phyloP scores from a whole-genome alignment of 2,797 vertebrate genomes.

The Chaetodon trifasciatus region DNA sequence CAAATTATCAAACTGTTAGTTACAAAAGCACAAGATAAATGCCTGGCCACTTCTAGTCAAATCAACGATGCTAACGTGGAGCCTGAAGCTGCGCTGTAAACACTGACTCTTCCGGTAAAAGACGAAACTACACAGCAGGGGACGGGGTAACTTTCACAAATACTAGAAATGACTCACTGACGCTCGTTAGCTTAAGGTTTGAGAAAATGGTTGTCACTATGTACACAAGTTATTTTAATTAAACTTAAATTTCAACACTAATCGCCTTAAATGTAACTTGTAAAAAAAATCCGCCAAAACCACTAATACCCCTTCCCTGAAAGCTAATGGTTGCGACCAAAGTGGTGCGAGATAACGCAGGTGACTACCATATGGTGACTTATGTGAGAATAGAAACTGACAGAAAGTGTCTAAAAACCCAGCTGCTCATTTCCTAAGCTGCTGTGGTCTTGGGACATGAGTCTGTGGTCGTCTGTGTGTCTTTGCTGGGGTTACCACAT shows the following conservation, averaged over 20 bases:
- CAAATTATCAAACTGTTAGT: neutral
- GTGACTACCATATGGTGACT: slow-evolving; percentile 13
- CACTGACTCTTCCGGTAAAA: slow-evolving; percentile 79
- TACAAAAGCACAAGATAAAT: neutral
- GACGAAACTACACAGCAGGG: slow-evolving; percentile 58
- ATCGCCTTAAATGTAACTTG: fast-evolving
- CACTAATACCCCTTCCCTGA: neutral
- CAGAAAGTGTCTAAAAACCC: neutral
- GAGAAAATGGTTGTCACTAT: fast-evolving
- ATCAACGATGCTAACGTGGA: slow-evolving; percentile 50
- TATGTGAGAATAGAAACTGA: neutral
- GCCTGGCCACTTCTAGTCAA: neutral
- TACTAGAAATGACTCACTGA: fast-evolving
- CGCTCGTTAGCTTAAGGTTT: fast-evolving
- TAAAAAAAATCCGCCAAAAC: neutral
- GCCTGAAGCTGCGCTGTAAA: slow-evolving; percentile 74
- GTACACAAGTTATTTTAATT: fast-evolving
- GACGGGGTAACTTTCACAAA: fast-evolving
- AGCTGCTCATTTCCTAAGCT: too few species aligned
- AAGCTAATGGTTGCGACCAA: slow-evolving; percentile 64
- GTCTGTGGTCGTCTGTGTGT: neutral
- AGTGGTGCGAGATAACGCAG: slow-evolving; percentile 76
- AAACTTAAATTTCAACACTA: fast-evolving
- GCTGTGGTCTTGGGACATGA: neutral
- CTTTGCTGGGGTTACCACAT: neutral